Conservation (phyloP, 2,113 vertebrate genomes). For the Oryzias melastigma region DNA sequence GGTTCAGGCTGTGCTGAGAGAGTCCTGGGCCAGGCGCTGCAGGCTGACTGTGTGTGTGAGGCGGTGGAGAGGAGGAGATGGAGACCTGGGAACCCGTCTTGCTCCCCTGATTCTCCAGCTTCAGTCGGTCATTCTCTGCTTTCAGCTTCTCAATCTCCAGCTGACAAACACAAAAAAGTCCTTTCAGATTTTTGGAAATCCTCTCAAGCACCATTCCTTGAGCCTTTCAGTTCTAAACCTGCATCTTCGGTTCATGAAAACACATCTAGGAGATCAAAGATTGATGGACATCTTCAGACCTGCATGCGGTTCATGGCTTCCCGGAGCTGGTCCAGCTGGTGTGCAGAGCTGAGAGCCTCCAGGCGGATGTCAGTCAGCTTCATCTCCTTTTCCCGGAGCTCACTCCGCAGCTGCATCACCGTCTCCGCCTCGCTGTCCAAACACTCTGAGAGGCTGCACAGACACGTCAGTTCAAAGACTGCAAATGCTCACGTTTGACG, state of each 20-base stretch:
- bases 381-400: constrained; percentile 98
- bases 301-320: constrained; percentile 99
- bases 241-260: background rate
- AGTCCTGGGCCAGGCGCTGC: constrained; percentile 78
- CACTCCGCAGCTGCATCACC: constrained; percentile 92
- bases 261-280: background rate
- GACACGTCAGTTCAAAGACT: background rate
- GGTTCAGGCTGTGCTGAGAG: constrained; percentile 90
- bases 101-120: constrained; percentile 89
- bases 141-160: constrained; percentile 96
- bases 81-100: constrained; percentile 87
- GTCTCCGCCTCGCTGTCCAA: constrained; percentile 92
- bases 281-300: constrained; percentile 83
- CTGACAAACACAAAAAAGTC: constrained; percentile 58
- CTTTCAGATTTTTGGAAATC: background rate
- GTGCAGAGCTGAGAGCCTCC: constrained; percentile 96
- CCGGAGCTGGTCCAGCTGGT: constrained; percentile 95
- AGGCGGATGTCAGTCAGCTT: constrained; percentile 96
- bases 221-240: background rate
- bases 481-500: background rate
- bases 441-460: constrained; percentile 87
- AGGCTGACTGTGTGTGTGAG: constrained; percentile 51
- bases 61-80: constrained; percentile 84
- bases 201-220: background rate
- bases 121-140: constrained; percentile 90